Percentiles rank a stretch among this genome's conserved stretches.
Evolutionary conservation across 2,797 vertebrate genomes (phyloP).

Genomic region (Cottoperca gobio): DNA sequence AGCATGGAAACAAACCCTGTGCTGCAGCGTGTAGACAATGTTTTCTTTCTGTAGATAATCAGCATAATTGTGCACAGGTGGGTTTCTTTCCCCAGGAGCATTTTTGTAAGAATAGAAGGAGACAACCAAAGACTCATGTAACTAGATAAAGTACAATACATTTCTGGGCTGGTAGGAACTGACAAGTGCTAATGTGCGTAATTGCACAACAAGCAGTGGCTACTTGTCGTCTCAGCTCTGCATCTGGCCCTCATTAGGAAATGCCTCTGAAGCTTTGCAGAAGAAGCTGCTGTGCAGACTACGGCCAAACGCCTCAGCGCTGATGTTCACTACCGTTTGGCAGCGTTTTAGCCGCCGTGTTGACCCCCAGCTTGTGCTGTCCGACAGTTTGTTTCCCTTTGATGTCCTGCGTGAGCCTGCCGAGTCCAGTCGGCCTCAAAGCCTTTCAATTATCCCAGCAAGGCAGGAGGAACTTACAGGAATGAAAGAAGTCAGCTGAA

Average conservation of each 20-base stretch:
- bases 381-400: constrained; percentile 28
- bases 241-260: constrained; percentile 68
- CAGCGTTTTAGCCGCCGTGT: background rate
- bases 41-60: background rate
- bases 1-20: background rate
- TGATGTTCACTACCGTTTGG: constrained; percentile 33
- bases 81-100: background rate
- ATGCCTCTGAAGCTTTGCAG: constrained; percentile 60
- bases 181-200: background rate
- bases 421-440: constrained; percentile 56
- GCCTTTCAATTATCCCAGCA: constrained; percentile 65
- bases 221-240: constrained; percentile 50
- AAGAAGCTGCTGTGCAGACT: constrained; percentile 48
- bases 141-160: background rate
- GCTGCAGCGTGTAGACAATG: background rate
- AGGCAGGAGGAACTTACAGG: constrained; percentile 35
- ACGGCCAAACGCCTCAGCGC: constrained; percentile 40
- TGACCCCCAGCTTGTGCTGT: constrained; percentile 41
- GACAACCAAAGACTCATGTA: background rate
- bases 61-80: background rate
- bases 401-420: constrained; percentile 46
- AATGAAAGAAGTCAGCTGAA: constrained; percentile 18
- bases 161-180: background rate
- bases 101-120: background rate
- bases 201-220: constrained; percentile 28